Evolutionary conservation across 2,797 vertebrate species (phyloP).

Genomic region (Amblyopsis hoosieri): DNA sequence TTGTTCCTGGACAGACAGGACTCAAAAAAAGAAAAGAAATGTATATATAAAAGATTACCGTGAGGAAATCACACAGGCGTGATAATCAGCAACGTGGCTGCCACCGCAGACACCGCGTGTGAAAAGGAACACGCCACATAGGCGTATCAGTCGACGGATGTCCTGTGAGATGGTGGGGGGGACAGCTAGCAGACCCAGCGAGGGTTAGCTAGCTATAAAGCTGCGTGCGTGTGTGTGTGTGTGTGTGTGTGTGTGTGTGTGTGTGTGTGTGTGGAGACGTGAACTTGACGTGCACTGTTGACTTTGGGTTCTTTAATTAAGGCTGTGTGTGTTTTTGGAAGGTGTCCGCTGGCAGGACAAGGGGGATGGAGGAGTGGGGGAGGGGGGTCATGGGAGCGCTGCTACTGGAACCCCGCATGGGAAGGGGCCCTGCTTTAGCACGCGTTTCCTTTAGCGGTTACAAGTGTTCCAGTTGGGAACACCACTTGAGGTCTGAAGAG

Average conservation of each 20-base stretch:
- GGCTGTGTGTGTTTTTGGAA: constrained; percentile 42
- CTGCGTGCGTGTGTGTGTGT: constrained; percentile 10
- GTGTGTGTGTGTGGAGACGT: constrained; percentile 9
- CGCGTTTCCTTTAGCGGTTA: constrained; percentile 19
- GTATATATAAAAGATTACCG: constrained; percentile 12
- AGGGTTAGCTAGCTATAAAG: neutral
- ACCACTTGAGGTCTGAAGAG: constrained; percentile 12
- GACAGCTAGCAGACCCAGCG: neutral
- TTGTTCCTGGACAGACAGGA: constrained; percentile 24
- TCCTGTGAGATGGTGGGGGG: neutral
- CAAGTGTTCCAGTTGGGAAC: constrained; percentile 26
- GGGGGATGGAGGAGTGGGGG: neutral
- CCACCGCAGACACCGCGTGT: neutral
- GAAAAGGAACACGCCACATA: neutral
- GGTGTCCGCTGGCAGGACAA: constrained; percentile 2
- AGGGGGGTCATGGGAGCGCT: constrained; percentile 14
- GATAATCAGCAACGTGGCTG: neutral
- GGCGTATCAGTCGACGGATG: neutral
- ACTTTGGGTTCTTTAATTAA: constrained; percentile 39
- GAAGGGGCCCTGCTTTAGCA: constrained; percentile 23
- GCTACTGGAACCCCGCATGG: constrained; percentile 27
- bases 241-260: constrained; percentile 14
- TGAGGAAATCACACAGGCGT: constrained; percentile 32
- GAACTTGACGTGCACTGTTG: constrained; percentile 18
- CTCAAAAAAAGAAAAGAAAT: neutral